Evolutionary conservation across 2,888 invertebrate genomes (phyloP), one percentile per base, ranked within the genome.

Genomic region (Rhaphigaster nebulosa): DNA sequence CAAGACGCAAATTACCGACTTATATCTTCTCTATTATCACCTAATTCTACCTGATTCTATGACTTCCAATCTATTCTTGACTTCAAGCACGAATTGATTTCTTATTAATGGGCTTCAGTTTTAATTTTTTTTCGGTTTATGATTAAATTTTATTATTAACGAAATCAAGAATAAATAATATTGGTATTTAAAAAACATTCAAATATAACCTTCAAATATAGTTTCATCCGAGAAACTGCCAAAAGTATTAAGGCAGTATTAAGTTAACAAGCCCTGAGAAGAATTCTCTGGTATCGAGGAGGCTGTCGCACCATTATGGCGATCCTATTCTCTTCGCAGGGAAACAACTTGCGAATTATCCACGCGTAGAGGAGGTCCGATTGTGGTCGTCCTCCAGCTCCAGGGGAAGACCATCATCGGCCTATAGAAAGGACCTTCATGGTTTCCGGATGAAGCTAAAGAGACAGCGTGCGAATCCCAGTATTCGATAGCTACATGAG

Each of bases 311-410:
- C 34, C 23, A 70, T 70, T 70, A 34, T 26, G 13, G 18, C 34
- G 18, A 6, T 6, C 70, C 70, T 38, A 70, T 65, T 65, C 70
- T 70, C 34, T 70, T 70, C 18, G 6, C 20, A 4, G 20, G 29
- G 65, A 29, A 65, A 70, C 70, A 38, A 38, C 18, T 34, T 18
- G 1, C 20, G 34, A 8, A 70, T 70, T 70, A 34, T 70, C 70
- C 34, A 70, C 70, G 70, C 70, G 70, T 70, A 34, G 70, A 70
- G 70, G 70, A 70, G 70, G 70, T 70, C 70, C 70, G 70, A 70
- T 70, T 70, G 34, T 70, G 34, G 34, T 1, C 34, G 0, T 60
- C 60, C n/a, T 60, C 56, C 56, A 12, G n/a, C 60, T 20, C 18
- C 2, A n/a, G n/a, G 60, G n/a, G 12, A 60, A 54, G 54, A 4